Conservation (phyloP, 2,797 vertebrate genomes). For the Rhinogobio ventralis region DNA sequence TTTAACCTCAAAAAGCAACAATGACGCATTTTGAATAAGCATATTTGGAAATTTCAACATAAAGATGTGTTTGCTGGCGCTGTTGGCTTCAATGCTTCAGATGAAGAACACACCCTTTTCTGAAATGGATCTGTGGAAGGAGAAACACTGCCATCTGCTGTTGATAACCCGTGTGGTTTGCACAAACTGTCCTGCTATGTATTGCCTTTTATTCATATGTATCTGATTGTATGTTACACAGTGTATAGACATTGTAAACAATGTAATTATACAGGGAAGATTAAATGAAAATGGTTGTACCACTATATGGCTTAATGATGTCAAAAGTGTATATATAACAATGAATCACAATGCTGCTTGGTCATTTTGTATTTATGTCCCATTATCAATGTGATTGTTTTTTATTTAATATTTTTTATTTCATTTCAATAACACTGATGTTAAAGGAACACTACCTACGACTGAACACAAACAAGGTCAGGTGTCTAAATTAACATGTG, state of each 20-base stretch:
- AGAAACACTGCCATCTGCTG: constrained; percentile 79
- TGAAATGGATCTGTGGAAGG: constrained; percentile 55
- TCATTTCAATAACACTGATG: constrained; percentile 29
- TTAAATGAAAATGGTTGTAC: constrained; percentile 45
- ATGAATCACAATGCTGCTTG: constrained; percentile 53
- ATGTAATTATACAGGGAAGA: constrained; percentile 43
- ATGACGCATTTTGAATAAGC: constrained; percentile 16
- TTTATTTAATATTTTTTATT: constrained; percentile 7
- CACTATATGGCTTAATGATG: constrained; percentile 59
- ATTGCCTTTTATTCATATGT: constrained; percentile 50
- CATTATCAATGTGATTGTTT: constrained; percentile 13
- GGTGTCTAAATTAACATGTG: constrained; percentile 31
- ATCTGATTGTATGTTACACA: constrained; percentile 51
- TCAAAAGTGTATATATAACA: constrained; percentile 52
- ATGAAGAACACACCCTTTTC: constrained; percentile 49
- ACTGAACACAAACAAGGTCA: constrained; percentile 44
- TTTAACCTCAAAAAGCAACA: constrained; percentile 49
- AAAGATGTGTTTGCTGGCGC: constrained; percentile 14
- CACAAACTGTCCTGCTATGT: constrained; percentile 56
- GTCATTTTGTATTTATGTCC: constrained; percentile 49
- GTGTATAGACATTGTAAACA: constrained; percentile 35
- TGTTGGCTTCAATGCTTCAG: constrained; percentile 5
- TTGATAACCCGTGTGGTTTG: constrained; percentile 62
- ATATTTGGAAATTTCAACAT: constrained; percentile 23
- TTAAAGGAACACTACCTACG: constrained; percentile 20